Conservation (phyloP, 2,888 invertebrate species). For the Heliconius erato region DNA sequence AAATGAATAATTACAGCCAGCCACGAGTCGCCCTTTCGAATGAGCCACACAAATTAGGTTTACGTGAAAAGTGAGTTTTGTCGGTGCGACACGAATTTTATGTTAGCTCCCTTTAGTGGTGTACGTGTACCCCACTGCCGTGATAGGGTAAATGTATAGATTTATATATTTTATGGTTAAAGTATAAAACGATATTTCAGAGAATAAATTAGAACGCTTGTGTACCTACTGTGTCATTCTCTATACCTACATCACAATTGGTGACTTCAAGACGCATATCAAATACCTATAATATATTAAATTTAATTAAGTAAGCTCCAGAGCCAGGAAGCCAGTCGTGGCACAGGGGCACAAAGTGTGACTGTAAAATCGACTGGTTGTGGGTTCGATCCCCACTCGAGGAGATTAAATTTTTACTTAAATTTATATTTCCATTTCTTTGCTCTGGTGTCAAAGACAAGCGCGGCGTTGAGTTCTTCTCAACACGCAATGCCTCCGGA, state of each 20-base stretch:
- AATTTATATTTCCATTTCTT: too few species aligned
- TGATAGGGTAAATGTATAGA: conserved; percentile 16
- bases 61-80: conserved; percentile 82
- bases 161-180: not conserved
- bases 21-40: conserved; percentile 83
- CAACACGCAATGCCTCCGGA: too few species aligned
- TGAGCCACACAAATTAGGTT: conserved; percentile 82
- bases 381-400: too few species aligned
- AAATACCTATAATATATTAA: not conserved
- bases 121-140: conserved; percentile 24
- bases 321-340: too few species aligned
- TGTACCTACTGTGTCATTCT: not conserved
- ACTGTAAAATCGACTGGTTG: too few species aligned
- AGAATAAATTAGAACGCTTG: too few species aligned
- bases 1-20: conserved; percentile 84
- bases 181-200: not conserved
- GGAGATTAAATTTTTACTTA: too few species aligned
- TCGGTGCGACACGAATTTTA: conserved; percentile 69
- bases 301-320: not conserved
- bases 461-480: too few species aligned
- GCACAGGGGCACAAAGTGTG: too few species aligned
- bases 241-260: not conserved
- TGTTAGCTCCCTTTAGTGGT: conserved; percentile 57
- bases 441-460: too few species aligned
- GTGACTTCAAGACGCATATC: not conserved